Base-by-base conservation (phyloP, 1,140 invertebrate species). In the Dinoponera quadriceps region DNA sequence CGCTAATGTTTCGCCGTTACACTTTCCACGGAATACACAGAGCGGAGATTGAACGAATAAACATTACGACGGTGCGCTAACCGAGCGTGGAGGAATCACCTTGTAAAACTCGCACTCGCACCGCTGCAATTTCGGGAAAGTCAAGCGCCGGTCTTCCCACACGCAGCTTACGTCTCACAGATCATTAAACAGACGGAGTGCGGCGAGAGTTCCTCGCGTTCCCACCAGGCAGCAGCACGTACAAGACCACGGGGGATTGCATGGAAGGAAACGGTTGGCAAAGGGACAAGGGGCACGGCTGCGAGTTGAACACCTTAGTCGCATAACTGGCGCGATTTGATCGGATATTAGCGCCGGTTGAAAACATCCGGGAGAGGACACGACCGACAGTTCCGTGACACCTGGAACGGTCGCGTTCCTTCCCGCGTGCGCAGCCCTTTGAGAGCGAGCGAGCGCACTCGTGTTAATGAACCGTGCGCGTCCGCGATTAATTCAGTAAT, bases 171-270 rank as follows among this genome's bases (percentile, higher is more conserved):
- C 14, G 48, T 65, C 7, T 51, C 16, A 29, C 27, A 22, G 62
- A 66, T 54, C 48, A 38, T 66, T 77, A 66, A 77, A 51, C 25
- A 13, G 57, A 29, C 16, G 13, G 29, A 77, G 27, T 63, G 57
- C 2, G 66, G 16, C 7, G 14, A 3, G 16, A 65, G 74, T 77
- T 77, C 11, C 48, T 66, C 54, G 20, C 7, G n/a, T 5, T 38
- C 38, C 29, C 74, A 57, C 44, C 14, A 77, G 60, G 0, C 20
- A 33, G 74, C 74, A 77, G 74, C 74, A 77, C 74, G 44, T 18
- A 38, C 44, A 75, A 5, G 20, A 13, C 0, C 72, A 75, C n/a
- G n/a, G n/a, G n/a, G 33, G 62, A 75, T 75, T 75, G 22, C 9
- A 29, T 11, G 54, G n/a, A 55, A 16, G 25, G 16, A 51, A 4